Conservation (phyloP, 2,113 vertebrate species). For the Poecilia latipinna region DNA sequence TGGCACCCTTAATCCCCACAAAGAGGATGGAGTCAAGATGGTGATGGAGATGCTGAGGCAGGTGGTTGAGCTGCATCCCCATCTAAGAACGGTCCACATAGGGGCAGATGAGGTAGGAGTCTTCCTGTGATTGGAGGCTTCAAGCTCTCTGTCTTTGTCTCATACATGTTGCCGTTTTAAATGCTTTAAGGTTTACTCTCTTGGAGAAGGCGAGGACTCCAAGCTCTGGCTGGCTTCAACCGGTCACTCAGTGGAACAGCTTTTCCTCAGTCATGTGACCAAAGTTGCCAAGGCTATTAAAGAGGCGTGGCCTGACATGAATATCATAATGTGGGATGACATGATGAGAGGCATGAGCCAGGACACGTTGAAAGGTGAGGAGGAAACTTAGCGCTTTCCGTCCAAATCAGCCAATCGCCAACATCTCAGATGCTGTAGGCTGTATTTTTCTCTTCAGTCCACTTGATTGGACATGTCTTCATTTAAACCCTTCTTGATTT, state of each 20-base stretch:
- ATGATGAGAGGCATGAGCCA: constrained; percentile 88
- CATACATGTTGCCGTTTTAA: not conserved
- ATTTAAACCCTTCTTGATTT: not conserved
- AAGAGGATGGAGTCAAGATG: constrained; percentile 79
- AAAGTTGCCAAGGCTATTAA: constrained; percentile 82
- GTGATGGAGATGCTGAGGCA: constrained; percentile 89
- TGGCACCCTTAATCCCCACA: constrained; percentile 90
- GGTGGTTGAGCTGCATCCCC: constrained; percentile 86
- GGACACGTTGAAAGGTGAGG: constrained; percentile 85
- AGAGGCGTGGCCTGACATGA: constrained; percentile 78
- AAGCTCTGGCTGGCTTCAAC: constrained; percentile 83
- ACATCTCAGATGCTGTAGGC: not conserved
- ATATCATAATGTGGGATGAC: constrained; percentile 92
- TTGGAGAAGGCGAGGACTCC: constrained; percentile 90
- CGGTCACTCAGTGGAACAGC: constrained; percentile 77
- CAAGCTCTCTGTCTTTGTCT: not conserved
- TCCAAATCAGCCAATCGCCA: not conserved
- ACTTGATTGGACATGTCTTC: not conserved
- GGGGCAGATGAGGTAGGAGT: constrained; percentile 90
- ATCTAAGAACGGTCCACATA: constrained; percentile 84
- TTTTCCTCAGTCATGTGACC: constrained; percentile 88
- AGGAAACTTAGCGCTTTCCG: not conserved
- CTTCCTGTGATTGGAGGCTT: rapidly evolving
- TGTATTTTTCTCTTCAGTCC: not conserved
- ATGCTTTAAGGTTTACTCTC: constrained; percentile 87